Evolutionary conservation across 1,140 invertebrate species (phyloP).

Genomic region (Drosophila bipectinata): DNA sequence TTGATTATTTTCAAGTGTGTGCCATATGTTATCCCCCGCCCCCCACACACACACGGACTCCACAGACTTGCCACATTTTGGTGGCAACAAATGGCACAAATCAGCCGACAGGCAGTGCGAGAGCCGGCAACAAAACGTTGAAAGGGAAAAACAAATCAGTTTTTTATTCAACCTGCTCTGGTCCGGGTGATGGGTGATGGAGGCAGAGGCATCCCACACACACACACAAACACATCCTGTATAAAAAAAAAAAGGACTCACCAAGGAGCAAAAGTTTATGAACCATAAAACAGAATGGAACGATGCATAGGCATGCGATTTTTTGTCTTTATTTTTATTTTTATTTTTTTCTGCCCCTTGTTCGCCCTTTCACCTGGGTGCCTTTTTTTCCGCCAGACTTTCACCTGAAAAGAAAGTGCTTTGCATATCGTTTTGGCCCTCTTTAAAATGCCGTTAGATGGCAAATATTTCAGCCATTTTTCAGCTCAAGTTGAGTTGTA

Average conservation of each 20-base stretch:
- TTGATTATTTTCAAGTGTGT: conserved; percentile 51
- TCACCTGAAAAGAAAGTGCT: conserved; percentile 8
- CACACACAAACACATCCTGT: neutral
- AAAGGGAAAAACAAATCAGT: conserved; percentile 56
- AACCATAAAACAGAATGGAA: conserved; percentile 63
- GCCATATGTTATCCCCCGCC: conserved; percentile 48
- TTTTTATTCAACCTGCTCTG: conserved; percentile 46
- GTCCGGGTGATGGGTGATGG: neutral
- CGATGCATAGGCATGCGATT: conserved; percentile 61
- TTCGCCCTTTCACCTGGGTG: neutral
- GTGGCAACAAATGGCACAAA: conserved; percentile 60
- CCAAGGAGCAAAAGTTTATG: conserved; percentile 59
- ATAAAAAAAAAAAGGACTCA: conserved; percentile 53
- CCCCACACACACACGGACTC: neutral
- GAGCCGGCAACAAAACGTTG: conserved; percentile 27
- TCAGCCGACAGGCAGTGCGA: conserved; percentile 25
- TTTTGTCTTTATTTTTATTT: conserved; percentile 15
- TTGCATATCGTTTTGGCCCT: conserved; percentile 34
- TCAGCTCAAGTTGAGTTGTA: conserved; percentile 37
- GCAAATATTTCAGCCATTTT: conserved; percentile 36
- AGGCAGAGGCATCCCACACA: neutral
- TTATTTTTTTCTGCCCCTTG: neutral
- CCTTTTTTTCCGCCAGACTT: conserved; percentile 1
- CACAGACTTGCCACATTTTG: conserved; percentile 28
- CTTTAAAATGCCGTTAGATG: conserved; percentile 41